A percentile compares a stretch with the other conserved stretches of the same genome.
Conservation (phyloP, 1,140 invertebrate species). For the Himalopsyche phryganea region DNA sequence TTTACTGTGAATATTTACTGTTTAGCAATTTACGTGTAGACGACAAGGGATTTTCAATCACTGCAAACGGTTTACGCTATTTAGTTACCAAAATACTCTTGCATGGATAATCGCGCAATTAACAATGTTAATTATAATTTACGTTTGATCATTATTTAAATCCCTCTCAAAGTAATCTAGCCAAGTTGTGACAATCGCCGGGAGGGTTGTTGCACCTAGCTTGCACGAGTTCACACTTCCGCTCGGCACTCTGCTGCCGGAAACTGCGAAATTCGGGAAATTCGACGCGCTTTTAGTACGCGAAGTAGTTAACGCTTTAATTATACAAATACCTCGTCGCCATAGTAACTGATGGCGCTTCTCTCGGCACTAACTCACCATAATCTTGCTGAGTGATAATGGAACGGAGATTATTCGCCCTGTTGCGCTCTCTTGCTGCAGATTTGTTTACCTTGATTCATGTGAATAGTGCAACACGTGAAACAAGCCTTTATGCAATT, state of each 20-base stretch:
- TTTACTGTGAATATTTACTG: no score
- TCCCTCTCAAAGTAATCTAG: not conserved
- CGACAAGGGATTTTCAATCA: no score
- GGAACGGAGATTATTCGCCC: constrained; percentile 9
- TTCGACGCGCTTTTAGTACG: constrained; percentile 2
- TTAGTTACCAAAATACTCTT: no score
- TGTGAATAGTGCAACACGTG: constrained; percentile 5
- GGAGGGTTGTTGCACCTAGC: constrained; percentile 5
- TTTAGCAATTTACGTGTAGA: no score
- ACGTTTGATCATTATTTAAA: no score
- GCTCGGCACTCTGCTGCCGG: no score
- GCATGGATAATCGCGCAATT: not conserved
- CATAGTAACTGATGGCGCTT: constrained; percentile 21
- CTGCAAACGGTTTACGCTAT: no score
- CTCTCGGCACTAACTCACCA: constrained; percentile 16
- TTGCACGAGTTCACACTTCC: constrained; percentile 15
- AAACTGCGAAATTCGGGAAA: constrained; percentile 16
- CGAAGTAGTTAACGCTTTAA: constrained; percentile 28
- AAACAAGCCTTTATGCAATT: constrained; percentile 8
- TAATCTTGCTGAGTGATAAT: constrained; percentile 27
- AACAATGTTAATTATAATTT: no score
- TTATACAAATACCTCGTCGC: constrained; percentile 29
- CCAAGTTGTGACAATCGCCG: not conserved
- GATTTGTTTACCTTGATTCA: constrained; percentile 6
- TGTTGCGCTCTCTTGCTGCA: constrained; percentile 9